These are phyloP conservation scores for Lutraria lutraria DNA, from an alignment of 2,888 invertebrate genomes.

Conservation along the genomic window DNA sequence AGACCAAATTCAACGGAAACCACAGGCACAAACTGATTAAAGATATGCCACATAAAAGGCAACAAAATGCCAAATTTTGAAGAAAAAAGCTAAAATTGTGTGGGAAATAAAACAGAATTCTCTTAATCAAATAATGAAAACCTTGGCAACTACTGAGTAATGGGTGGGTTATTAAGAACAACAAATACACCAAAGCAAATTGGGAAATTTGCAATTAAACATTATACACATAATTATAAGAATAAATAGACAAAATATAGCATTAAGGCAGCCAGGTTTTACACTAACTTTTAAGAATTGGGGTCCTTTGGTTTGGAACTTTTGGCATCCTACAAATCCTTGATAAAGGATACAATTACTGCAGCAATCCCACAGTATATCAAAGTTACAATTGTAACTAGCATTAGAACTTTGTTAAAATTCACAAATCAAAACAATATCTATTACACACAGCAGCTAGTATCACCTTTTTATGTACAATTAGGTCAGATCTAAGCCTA, in stretches of 20 bases:
- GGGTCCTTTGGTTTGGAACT: too few relatives aligned
- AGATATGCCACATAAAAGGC: background rate
- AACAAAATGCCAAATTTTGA: background rate
- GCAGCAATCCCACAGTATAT: background rate
- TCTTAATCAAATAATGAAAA: background rate
- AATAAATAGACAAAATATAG: background rate
- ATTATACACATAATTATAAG: background rate
- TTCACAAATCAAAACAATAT: too few relatives aligned
- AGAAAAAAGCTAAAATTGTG: background rate
- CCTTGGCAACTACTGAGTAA: background rate
- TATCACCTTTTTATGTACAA: too few relatives aligned
- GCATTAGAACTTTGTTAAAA: too few relatives aligned
- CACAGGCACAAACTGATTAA: background rate
- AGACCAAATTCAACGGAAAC: background rate
- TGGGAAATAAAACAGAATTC: background rate
- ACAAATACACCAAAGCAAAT: background rate
- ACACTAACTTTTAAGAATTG: too few relatives aligned
- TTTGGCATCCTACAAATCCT: too few relatives aligned
- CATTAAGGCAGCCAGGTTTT: too few relatives aligned
- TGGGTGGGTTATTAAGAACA: background rate
- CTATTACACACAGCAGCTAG: too few relatives aligned
- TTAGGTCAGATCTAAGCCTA: too few relatives aligned
- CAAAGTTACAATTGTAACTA: too few relatives aligned
- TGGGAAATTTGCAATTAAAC: conserved; percentile 16
- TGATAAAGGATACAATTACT: background rate